These are phyloP conservation scores for Drosophila teissieri DNA, from an alignment of 1,140 invertebrate genomes.

Conservation along the genomic window DNA sequence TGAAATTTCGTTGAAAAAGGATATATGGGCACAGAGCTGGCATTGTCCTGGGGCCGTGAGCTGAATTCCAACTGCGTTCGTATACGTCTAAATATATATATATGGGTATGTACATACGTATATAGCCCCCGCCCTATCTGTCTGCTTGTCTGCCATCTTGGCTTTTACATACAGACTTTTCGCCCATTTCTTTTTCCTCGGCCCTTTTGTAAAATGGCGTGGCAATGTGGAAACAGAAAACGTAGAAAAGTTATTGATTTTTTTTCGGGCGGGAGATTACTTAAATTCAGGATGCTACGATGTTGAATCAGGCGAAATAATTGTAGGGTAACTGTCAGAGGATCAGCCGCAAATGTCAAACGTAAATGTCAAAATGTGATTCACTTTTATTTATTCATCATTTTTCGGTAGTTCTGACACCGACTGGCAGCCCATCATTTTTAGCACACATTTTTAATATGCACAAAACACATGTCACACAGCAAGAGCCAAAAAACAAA, in stretches of 20 bases:
- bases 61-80: slow-evolving; percentile 58
- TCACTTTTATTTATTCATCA: slow-evolving; percentile 74
- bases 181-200: slow-evolving; percentile 2
- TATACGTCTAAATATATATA: background rate
- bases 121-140: slow-evolving; percentile 22
- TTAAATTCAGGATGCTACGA: slow-evolving; percentile 26
- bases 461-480: slow-evolving; percentile 46
- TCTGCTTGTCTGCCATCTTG: slow-evolving; percentile 66
- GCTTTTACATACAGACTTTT: slow-evolving; percentile 39
- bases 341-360: slow-evolving; percentile 16
- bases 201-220: slow-evolving; percentile 65
- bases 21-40: slow-evolving; percentile 78
- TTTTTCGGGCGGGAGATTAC: slow-evolving; percentile 7
- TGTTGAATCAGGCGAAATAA: slow-evolving; percentile 28
- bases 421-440: slow-evolving; percentile 59
- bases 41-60: slow-evolving; percentile 68
- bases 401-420: slow-evolving; percentile 58
- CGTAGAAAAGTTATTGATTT: slow-evolving; percentile 65
- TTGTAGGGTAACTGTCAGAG: slow-evolving; percentile 55
- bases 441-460: slow-evolving; percentile 54
- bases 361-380: slow-evolving; percentile 60
- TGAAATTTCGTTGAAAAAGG: slow-evolving; percentile 81
- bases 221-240: slow-evolving; percentile 53
- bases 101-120: background rate
- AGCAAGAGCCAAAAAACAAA: slow-evolving; percentile 28